Base-by-base conservation (phyloP, 2,888 invertebrate genomes). In the Pammene aurita region DNA sequence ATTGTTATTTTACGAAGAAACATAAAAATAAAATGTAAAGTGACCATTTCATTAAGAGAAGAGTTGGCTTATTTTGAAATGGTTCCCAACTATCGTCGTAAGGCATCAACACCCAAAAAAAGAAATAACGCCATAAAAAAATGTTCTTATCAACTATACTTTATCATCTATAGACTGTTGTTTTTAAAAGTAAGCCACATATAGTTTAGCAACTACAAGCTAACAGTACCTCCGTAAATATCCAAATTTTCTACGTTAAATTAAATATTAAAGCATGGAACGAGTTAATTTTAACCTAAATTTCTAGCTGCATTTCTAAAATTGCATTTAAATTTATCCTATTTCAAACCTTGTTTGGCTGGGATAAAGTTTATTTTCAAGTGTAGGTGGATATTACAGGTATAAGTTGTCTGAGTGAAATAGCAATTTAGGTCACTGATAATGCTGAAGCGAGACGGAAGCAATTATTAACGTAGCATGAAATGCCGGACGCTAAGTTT, bases 211-310 rank as follows among this genome's bases (percentile, higher is more conserved):
- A 38, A 38, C 7, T 38, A 38, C 38, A 38, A 38, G 38, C 38
- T 38, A 9, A 9, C 0, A 38, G 9, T 9, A 38, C 6, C 9
- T 38, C 38, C 38, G 38, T 38, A 38, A 38, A 38, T 60, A 60
- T n/a, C 38, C 18, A 52, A 62, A 67, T 13, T 57, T 63, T 57
- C 50, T 35, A 61, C 14, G 41, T 18, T 16, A 57, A 57, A 63
- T 62, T 63, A 67, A 67, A 67, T 57, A 67, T 67, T 46, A 42
- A 63, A 67, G 34, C 63, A 56, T 34, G 57, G n/a, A 42, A 42
- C 42, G 34, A 14, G 67, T 50, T 52, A 50, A 67, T 63, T 67
- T 63, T 63, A 67, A 57, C 50, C 48, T 26, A 7, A 67, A 63
- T 61, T 61, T 38, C 46, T 38, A 38, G 11, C 34, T 35, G 35